Base-by-base conservation (phyloP, 92 coral and sea anemone species). In the Heliopora coerulea region DNA sequence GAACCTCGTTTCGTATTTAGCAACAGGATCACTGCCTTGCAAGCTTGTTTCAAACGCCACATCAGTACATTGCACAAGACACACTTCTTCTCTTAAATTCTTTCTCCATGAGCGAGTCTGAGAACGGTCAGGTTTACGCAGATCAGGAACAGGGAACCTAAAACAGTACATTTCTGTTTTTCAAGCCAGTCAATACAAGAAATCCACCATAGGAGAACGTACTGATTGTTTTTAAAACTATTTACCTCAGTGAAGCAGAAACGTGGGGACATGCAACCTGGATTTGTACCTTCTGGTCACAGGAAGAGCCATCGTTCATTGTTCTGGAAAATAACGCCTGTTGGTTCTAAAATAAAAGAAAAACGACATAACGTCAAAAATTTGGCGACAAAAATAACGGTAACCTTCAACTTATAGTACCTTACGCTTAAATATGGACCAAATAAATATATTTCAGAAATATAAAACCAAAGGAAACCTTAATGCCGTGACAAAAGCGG, bases 101-200 rank as follows among this genome's bases (percentile, higher is more conserved):
- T 93, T 91, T 41, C 90, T 85, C 91, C 92, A 87, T 8, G 96
- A 91, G 3, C 86, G 86, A 50, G 15, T 33, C 23, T 3, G 10
- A 1, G 91, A 86, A 56, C 87, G 91, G 35, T 81, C 91, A 26
- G 85, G 86, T 2, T 91, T 89, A 13, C 98, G 86, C n/a, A 93
- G 82, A 65, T 93, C 98, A 20, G 96, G 96, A 49, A 89, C 87
- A 12, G 98, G 98, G 82, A 93, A 89, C 67, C 98, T 93, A 52
- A 17, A 14, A 59, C 23, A 27, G 3, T 11, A 68, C 44, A 50
- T 14, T 20, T 40, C 12, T 33, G 11, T 58, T 25, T n/a, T 32
- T 23, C 32, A 58, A n/a, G n/a, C n/a, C n/a, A n/a, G n/a, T n/a
- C n/a, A n/a, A n/a, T n/a, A n/a, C n/a, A n/a, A n/a, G n/a, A n/a